Conservation (phyloP, 2,797 vertebrate species). For the Danio albolineatus region DNA sequence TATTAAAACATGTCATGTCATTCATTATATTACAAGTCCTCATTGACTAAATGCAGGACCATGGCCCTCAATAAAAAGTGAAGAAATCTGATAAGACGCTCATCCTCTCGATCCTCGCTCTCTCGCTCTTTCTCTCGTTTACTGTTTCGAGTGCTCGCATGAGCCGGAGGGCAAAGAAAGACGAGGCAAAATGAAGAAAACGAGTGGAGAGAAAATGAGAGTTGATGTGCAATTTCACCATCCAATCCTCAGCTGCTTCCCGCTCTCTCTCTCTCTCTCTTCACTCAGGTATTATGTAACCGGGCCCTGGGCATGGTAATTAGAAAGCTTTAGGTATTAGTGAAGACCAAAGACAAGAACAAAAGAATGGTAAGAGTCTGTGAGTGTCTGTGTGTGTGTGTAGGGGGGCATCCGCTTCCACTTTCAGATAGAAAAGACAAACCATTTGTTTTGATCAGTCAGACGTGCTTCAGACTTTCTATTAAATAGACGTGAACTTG, state of each 20-base stretch:
- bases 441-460: neutral
- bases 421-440: conserved; percentile 2
- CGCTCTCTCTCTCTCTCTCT: conserved; percentile 49
- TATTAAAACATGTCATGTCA: neutral
- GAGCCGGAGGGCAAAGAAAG: conserved; percentile 31
- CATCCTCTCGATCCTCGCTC: neutral
- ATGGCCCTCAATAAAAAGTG: neutral
- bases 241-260: conserved; percentile 21
- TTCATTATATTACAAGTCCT: neutral
- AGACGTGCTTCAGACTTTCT: conserved; percentile 6
- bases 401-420: conserved; percentile 17
- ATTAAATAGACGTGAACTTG: neutral
- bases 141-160: neutral
- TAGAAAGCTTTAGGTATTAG: conserved; percentile 44
- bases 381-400: conserved; percentile 24
- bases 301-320: conserved; percentile 18
- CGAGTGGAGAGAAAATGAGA: conserved; percentile 25
- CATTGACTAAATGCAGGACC: neutral
- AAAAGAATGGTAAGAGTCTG: conserved; percentile 20
- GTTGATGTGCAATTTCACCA: conserved; percentile 45
- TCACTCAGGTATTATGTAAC: conserved; percentile 47
- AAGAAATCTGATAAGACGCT: conserved; percentile 6
- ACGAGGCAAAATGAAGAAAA: conserved; percentile 28
- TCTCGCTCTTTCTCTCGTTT: conserved; percentile 6
- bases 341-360: conserved; percentile 62